Evolutionary conservation across 2,888 invertebrate genomes (phyloP).

Genomic region (Tethea ocularis): DNA sequence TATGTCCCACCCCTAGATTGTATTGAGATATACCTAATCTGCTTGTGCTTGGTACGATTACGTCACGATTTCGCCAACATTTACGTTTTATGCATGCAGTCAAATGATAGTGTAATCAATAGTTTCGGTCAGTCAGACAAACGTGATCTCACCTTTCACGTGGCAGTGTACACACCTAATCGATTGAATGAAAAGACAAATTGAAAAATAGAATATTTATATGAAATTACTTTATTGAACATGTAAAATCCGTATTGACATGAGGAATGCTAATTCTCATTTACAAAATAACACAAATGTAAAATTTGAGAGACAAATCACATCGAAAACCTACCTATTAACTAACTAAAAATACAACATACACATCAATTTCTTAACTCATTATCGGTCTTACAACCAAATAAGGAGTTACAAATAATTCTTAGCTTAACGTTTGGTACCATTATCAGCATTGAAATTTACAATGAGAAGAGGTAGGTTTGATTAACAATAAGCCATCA

Average conservation of each 20-base stretch:
- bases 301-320: slow-evolving; percentile 84
- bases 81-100: no score
- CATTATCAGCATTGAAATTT: slow-evolving; percentile 80
- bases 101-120: background rate
- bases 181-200: slow-evolving; percentile 41
- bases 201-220: slow-evolving; percentile 70
- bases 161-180: slow-evolving; percentile 1
- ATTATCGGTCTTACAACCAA: slow-evolving; percentile 32
- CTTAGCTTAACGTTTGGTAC: slow-evolving; percentile 80
- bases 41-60: no score
- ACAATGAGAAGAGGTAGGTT: slow-evolving; percentile 82
- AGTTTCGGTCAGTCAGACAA: background rate
- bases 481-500: slow-evolving; percentile 73
- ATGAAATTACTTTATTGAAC: slow-evolving; percentile 85
- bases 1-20: no score
- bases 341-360: slow-evolving; percentile 84
- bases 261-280: slow-evolving; percentile 85
- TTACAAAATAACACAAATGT: slow-evolving; percentile 84
- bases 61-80: no score
- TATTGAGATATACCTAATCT: no score
- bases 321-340: slow-evolving; percentile 82
- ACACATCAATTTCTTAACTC: slow-evolving; percentile 80
- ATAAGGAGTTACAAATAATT: slow-evolving; percentile 27
- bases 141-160: slow-evolving; percentile 4
- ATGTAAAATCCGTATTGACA: slow-evolving; percentile 84